A percentile compares a stretch with the other conserved stretches of the same genome.
Evolutionary conservation across 2,888 invertebrate species (phyloP).

Genomic region (Lissocephala sabroskyi): DNA sequence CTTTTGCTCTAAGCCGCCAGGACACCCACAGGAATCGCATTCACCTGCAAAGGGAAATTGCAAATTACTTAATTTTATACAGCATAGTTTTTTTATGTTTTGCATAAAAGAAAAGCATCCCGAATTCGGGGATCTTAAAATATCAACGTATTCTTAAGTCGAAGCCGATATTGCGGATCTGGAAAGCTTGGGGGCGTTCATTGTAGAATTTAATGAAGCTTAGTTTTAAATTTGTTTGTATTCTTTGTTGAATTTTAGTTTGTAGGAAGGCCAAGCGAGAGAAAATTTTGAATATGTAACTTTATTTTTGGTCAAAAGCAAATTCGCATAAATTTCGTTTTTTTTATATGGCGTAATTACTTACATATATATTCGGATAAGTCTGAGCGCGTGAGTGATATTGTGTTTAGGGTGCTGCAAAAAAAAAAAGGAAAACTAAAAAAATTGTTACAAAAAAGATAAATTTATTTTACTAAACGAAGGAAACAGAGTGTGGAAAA

Average conservation of each 20-base stretch:
- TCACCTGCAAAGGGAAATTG: slow-evolving; percentile 8
- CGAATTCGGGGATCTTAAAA: no score
- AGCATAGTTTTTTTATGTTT: no score
- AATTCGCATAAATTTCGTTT: neutral
- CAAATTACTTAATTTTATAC: no score
- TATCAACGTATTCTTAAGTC: no score
- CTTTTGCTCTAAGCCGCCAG: slow-evolving; percentile 63
- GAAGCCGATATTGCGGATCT: no score
- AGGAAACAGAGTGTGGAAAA: no score
- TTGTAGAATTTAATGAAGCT: no score
- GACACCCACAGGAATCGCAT: slow-evolving; percentile 4
- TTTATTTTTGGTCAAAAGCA: neutral
- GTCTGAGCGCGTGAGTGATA: slow-evolving; percentile 72
- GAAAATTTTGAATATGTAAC: neutral
- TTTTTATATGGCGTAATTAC: neutral
- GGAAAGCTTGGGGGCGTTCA: no score
- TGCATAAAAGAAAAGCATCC: no score
- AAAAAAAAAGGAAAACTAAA: slow-evolving; percentile 33
- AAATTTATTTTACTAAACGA: neutral
- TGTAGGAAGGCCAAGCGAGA: neutral
- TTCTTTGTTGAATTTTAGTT: no score
- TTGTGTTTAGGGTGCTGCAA: slow-evolving; percentile 71
- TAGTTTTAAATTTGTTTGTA: no score
- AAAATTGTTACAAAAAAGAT: neutral
- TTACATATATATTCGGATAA: slow-evolving; percentile 65